Evolutionary conservation across 2,888 invertebrate genomes (phyloP), one percentile per base, ranked within the genome.

Genomic region (Halictus ligatus): DNA sequence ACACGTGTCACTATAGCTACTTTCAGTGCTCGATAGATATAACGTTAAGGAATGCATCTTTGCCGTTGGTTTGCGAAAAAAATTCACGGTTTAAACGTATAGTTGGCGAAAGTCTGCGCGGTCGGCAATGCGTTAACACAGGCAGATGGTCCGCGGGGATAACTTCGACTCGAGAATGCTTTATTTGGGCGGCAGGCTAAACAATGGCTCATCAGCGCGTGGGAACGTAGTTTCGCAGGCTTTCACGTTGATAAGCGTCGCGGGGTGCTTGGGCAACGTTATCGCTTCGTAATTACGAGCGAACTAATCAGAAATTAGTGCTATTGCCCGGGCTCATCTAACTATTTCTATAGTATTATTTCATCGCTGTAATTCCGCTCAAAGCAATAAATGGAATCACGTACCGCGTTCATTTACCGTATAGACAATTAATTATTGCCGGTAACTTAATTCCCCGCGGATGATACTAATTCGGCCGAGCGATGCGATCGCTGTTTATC

Each of bases 221-320:
- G 29, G 43, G 25, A 60, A 54, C 71, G 29, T 58, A 46, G 74
- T 72, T 78, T 35, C 25, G 58, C 74, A 48, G 46, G 79, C 72
- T 77, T 84, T 77, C 80, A 54, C 77, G 85, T 85, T 85, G 80
- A 85, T 85, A 85, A 80, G 46, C 77, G 60, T 75, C 40, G 64
- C 21, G 72, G 60, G n/a, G 46, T 21, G 43, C 71, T 72, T 80
- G 72, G 76, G 43, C 48, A 78, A 75, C 78, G 75, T 86, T 81
- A 86, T 81, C 72, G 81, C 75, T 81, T 81, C 40, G 73, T 75
- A 85, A 86, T 86, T 81, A 85, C 78, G 58, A 50, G 54, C 60
- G 60, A 81, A 76, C 81, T 85, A 85, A 86, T 86, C 81, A 81
- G 77, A 85, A 78, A 86, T 85, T 81, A 85, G 75, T 81, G 72